These are phyloP conservation scores for Oceanodroma tethys DNA, from an alignment of 2,113 vertebrate species.

Conservation along the genomic window DNA sequence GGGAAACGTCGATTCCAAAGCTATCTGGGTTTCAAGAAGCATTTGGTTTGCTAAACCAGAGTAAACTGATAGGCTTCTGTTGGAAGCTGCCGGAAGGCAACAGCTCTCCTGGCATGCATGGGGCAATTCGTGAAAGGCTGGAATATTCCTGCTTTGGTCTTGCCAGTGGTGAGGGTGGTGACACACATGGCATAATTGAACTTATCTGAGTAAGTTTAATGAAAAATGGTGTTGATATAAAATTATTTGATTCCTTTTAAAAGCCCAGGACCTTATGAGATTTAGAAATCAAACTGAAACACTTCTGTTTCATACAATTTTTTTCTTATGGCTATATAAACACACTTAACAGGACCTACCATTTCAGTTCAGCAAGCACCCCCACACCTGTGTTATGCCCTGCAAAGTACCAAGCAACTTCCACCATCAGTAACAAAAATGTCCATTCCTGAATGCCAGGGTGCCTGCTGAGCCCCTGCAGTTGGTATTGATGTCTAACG, in stretches of 20 bases:
- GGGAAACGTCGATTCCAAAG: neutral
- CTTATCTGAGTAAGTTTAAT: neutral
- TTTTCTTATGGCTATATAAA: neutral
- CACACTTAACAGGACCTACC: neutral
- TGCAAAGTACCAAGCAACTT: neutral
- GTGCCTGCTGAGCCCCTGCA: neutral
- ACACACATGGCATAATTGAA: neutral
- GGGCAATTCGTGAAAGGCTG: neutral
- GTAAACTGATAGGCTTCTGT: neutral
- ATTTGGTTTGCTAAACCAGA: slow-evolving; percentile 5
- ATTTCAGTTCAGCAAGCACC: neutral
- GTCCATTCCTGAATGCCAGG: neutral
- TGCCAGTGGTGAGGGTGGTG: neutral
- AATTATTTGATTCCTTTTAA: neutral
- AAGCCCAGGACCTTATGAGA: neutral
- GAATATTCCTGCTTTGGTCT: neutral
- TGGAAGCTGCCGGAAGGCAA: neutral
- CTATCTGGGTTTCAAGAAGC: neutral
- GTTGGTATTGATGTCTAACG: neutral
- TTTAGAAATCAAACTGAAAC: neutral
- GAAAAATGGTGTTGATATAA: neutral
- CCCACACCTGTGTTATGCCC: neutral
- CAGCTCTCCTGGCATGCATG: neutral
- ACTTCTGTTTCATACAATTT: neutral
- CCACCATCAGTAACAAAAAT: neutral